These are phyloP conservation scores for Epinephelus fuscoguttatus DNA, from an alignment of 2,113 vertebrate genomes.

Conservation along the genomic window DNA sequence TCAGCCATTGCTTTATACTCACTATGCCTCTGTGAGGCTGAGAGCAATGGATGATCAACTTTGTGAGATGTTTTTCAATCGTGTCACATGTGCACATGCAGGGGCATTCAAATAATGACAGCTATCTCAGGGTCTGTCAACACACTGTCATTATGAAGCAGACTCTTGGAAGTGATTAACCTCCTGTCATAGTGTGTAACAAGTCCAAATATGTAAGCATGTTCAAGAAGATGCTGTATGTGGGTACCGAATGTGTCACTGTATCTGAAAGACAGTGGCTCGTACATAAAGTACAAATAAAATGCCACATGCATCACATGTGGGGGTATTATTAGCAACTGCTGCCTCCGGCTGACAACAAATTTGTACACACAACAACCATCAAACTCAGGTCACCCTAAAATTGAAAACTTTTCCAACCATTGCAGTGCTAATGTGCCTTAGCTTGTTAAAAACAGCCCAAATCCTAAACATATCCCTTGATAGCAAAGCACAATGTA, in stretches of 20 bases:
- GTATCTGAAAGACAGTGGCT: neutral
- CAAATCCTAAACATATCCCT: slow-evolving; percentile 17
- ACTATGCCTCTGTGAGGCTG: neutral
- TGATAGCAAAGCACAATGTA: slow-evolving; percentile 16
- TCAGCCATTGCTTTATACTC: slow-evolving; percentile 6
- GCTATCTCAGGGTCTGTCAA: neutral
- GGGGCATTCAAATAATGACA: slow-evolving; percentile 6
- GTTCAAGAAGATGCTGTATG: neutral
- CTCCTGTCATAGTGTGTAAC: neutral
- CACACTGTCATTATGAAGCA: neutral
- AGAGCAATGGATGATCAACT: neutral
- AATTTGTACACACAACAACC: neutral
- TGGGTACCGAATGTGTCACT: slow-evolving; percentile 7
- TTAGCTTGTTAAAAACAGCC: slow-evolving; percentile 1
- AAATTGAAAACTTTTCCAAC: neutral
- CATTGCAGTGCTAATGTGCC: neutral
- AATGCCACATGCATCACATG: neutral
- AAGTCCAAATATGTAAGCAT: neutral
- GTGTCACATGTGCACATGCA: neutral
- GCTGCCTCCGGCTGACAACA: neutral
- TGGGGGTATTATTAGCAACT: neutral
- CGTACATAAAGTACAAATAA: neutral
- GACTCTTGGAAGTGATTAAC: slow-evolving; percentile 30
- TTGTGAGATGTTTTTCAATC: slow-evolving; percentile 11
- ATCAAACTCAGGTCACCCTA: neutral